Evolutionary conservation across 1,140 invertebrate species (phyloP).

Genomic region (Cherax destructor): DNA sequence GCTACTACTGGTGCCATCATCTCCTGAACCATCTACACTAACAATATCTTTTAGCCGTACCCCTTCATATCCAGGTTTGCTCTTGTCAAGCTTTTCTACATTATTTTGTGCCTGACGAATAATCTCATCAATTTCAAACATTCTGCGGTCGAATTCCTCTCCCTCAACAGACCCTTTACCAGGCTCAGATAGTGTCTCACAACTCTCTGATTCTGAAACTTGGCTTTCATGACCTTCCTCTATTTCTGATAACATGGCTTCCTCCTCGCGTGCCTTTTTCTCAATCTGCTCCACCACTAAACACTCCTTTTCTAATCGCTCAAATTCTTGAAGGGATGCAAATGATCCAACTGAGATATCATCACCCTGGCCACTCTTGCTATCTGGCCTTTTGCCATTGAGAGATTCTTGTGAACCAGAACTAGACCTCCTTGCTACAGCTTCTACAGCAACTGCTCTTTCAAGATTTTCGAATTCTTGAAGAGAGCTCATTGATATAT

Average conservation of each 20-base stretch:
- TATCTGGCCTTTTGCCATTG: slow-evolving; percentile 67
- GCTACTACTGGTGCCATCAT: slow-evolving; percentile 41
- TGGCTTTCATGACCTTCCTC: slow-evolving; percentile 82
- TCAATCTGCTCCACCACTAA: slow-evolving; percentile 88
- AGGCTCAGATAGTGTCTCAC: slow-evolving; percentile 80
- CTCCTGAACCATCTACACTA: slow-evolving; percentile 74
- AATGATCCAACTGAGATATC: slow-evolving; percentile 93
- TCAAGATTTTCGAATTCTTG: slow-evolving; percentile 96
- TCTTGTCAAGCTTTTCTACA: slow-evolving; percentile 80
- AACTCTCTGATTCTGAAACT: slow-evolving; percentile 82
- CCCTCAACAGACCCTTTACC: slow-evolving; percentile 77
- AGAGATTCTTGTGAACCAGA: slow-evolving; percentile 71
- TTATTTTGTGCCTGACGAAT: slow-evolving; percentile 83
- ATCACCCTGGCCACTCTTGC: slow-evolving; percentile 82
- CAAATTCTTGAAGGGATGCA: slow-evolving; percentile 95
- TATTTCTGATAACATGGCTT: slow-evolving; percentile 85
- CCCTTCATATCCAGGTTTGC: slow-evolving; percentile 62
- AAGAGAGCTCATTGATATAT: slow-evolving; percentile 91
- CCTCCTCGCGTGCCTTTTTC: slow-evolving; percentile 87
- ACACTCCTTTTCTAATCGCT: slow-evolving; percentile 92
- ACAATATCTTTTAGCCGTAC: slow-evolving; percentile 74
- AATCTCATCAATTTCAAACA: slow-evolving; percentile 85
- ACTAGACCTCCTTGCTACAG: slow-evolving; percentile 64
- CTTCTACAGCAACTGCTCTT: slow-evolving; percentile 79
- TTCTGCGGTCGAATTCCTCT: slow-evolving; percentile 83